Evolutionary conservation across 2,888 invertebrate genomes (phyloP).

Genomic region (Eilema griseolum): DNA sequence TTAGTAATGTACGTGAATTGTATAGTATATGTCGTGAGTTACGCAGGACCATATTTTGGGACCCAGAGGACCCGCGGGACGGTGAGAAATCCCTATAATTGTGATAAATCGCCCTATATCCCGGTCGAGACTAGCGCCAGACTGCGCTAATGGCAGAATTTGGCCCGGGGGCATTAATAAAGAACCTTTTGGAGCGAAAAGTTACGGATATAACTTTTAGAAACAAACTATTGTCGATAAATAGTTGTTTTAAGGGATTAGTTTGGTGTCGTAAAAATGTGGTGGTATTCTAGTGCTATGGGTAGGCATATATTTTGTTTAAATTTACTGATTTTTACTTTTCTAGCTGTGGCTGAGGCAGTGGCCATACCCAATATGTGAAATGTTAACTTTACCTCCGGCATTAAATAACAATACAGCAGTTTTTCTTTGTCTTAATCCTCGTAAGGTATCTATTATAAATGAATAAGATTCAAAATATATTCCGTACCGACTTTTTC

Average conservation of each 20-base stretch:
- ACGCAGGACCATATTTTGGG: constrained; percentile 47
- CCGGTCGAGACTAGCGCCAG: constrained; percentile 69
- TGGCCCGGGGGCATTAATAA: constrained; percentile 67
- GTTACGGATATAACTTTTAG: constrained; percentile 49
- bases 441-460: no score
- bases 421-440: no score
- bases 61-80: constrained; percentile 32
- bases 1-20: constrained; percentile 14
- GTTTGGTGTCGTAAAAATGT: neutral
- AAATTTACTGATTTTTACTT: no score
- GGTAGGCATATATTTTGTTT: no score
- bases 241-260: constrained; percentile 5
- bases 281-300: neutral
- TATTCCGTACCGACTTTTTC: no score
- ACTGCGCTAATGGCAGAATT: constrained; percentile 78
- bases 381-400: no score
- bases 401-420: no score
- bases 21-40: constrained; percentile 23
- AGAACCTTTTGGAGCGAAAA: constrained; percentile 64
- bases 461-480: no score
- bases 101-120: constrained; percentile 81
- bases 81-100: constrained; percentile 73
- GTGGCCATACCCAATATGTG: no score
- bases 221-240: constrained; percentile 34
- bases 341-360: no score